Evolutionary conservation across 2,113 vertebrate species (phyloP), one percentile per base, ranked within the genome.

Genomic region (Eurystomus gularis): DNA sequence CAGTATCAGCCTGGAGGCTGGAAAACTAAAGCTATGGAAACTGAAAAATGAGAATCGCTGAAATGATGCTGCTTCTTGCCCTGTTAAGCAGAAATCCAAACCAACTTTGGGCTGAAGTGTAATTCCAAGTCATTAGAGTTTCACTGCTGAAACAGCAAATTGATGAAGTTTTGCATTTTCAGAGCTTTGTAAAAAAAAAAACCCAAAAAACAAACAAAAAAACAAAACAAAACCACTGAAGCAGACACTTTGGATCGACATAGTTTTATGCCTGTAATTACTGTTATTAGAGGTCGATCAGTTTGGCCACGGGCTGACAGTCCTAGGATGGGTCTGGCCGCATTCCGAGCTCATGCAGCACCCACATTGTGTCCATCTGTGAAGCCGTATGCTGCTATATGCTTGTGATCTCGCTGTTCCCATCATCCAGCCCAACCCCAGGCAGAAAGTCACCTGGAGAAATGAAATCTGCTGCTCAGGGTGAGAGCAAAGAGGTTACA

Each of bases 331-430:
- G 49, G 21, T 65, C 68, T 94, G 82, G 31, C 62, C n/a, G 37
- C 1, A 0, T 17, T 52, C 44, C 2, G 3, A 14, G 48, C 52
- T 76, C 0, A 0, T 37, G 57, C 40, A 52, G 44, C 39, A 51
- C 44, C 16, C 28, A 7, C 6, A 3, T 8, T 0, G 0, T 21
- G 9, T 28, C 19, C 1, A 1, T 20, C 72, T 42, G 25, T 48
- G 76, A 35, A 75, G 49, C 69, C 39, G 29, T 11, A 39, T 61
- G 52, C 55, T 33, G 10, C 7, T 39, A n/a, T 0, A 54, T 66
- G 31, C 64, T 44, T 61, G 28, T 66, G 55, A 23, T 39, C 33
- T 2, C 21, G 31, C 61, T 52, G 33, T 58, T 42, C 65, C 15
- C 13, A 0, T 11, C 58, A 20, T 35, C 35, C 29, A 51, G 42